Evolutionary conservation across 2,113 vertebrate species (phyloP).

Genomic region (Plecotus auritus): DNA sequence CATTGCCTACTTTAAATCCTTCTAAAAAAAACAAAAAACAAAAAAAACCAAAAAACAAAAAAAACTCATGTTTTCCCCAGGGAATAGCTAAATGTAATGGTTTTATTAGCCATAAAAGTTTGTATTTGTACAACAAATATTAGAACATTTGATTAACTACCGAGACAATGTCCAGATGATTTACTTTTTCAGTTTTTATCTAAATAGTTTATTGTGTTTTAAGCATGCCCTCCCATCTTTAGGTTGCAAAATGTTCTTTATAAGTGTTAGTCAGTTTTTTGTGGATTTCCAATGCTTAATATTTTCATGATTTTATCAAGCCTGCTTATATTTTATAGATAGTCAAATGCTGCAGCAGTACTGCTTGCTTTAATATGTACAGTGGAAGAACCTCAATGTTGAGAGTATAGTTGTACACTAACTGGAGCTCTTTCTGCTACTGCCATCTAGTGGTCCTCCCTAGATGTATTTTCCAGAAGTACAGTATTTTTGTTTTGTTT

Average conservation of each 20-base stretch:
- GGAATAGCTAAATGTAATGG: not conserved
- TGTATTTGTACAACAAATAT: slow-evolving; percentile 24
- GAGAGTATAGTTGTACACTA: fast-evolving
- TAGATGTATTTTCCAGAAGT: not conserved
- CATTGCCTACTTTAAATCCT: not conserved
- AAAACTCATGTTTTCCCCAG: slow-evolving; percentile 11
- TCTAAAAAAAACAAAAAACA: too few relatives aligned
- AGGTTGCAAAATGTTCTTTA: not conserved
- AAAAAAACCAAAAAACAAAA: too few relatives aligned
- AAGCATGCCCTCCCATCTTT: not conserved
- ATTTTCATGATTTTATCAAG: slow-evolving; percentile 23
- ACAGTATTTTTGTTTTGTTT: not conserved
- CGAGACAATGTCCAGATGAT: not conserved
- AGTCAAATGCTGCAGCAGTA: not conserved
- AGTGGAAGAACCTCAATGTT: not conserved
- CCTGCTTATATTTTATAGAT: not conserved
- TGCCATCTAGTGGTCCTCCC: slow-evolving; percentile 78
- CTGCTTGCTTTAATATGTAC: not conserved
- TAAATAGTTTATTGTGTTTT: not conserved
- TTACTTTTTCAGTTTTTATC: slow-evolving; percentile 16
- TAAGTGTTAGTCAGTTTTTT: not conserved
- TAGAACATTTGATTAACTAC: slow-evolving; percentile 5
- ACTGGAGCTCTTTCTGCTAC: slow-evolving; percentile 70
- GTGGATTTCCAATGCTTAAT: not conserved
- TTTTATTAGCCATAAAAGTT: slow-evolving; percentile 32